These are phyloP conservation scores for Andinoacara biseriatus DNA, from an alignment of 2,113 vertebrate species.

Conservation along the genomic window DNA sequence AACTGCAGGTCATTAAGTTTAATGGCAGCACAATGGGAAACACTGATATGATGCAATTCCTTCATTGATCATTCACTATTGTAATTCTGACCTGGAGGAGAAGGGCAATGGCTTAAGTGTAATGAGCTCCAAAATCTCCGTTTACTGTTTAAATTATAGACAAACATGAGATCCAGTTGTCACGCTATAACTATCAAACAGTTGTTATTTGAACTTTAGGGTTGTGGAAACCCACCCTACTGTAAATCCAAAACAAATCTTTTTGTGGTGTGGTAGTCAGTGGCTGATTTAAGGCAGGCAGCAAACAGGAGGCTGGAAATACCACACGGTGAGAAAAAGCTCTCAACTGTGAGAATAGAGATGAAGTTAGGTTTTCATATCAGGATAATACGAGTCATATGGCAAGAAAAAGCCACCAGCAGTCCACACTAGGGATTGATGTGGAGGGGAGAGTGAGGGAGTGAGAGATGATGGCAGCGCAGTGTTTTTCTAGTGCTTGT, in stretches of 20 bases:
- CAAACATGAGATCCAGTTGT: slow-evolving; percentile 59
- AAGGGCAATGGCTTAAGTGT: slow-evolving; percentile 9
- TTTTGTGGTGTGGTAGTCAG: slow-evolving; percentile 31
- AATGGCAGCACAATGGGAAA: slow-evolving; percentile 32
- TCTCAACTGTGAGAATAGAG: slow-evolving; percentile 54
- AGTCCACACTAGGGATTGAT: slow-evolving; percentile 57
- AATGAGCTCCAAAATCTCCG: slow-evolving; percentile 27
- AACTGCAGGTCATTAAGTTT: slow-evolving; percentile 47
- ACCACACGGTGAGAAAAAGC: slow-evolving; percentile 44
- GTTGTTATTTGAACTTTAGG: slow-evolving; percentile 34
- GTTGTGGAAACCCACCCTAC: slow-evolving; percentile 32
- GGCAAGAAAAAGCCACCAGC: slow-evolving; percentile 53
- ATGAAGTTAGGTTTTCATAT: slow-evolving; percentile 61
- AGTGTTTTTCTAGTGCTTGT: slow-evolving; percentile 59
- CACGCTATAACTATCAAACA: slow-evolving; percentile 29
- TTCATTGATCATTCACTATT: neutral
- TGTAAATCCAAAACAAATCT: slow-evolving; percentile 61
- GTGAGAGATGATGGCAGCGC: slow-evolving; percentile 55
- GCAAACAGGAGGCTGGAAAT: slow-evolving; percentile 42
- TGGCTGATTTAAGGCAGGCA: slow-evolving; percentile 45
- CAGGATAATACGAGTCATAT: slow-evolving; percentile 71
- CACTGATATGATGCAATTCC: slow-evolving; percentile 35
- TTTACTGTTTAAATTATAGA: slow-evolving; percentile 40
- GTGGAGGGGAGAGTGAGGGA: slow-evolving; percentile 58
- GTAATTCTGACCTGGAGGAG: slow-evolving; percentile 30